These are phyloP conservation scores for Lasioglossum calceatum DNA, from an alignment of 2,888 invertebrate genomes.

Conservation along the genomic window DNA sequence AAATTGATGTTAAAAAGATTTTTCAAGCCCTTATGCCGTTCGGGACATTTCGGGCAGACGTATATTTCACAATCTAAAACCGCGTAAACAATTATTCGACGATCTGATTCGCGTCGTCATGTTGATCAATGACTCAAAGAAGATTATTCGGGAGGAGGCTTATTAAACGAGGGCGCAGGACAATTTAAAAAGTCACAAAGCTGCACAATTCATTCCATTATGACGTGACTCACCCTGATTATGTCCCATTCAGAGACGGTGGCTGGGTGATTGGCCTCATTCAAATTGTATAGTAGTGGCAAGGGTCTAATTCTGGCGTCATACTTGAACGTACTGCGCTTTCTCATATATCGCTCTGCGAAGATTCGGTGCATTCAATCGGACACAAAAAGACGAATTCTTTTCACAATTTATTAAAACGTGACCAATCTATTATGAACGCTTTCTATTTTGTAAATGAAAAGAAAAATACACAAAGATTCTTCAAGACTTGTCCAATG, in stretches of 20 bases:
- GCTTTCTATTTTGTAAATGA: not conserved
- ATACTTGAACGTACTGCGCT: conserved; percentile 75
- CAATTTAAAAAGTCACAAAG: conserved; percentile 58
- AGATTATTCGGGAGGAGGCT: conserved; percentile 30
- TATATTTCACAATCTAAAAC: not conserved
- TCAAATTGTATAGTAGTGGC: conserved; percentile 73
- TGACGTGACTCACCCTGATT: conserved; percentile 73
- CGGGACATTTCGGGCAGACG: not conserved
- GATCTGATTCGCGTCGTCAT: conserved; percentile 15
- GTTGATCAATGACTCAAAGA: conserved; percentile 23
- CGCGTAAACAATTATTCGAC: conserved; percentile 3
- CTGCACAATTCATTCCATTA: conserved; percentile 53
- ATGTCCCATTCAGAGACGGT: conserved; percentile 81
- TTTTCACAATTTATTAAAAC: conserved; percentile 51
- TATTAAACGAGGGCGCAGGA: conserved; percentile 42
- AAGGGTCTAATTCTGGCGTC: conserved; percentile 74
- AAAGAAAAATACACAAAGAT: not conserved
- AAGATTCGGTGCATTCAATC: conserved; percentile 68
- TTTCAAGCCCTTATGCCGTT: not conserved
- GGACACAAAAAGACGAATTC: conserved; percentile 74
- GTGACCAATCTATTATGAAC: not conserved
- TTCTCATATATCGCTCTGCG: conserved; percentile 73
- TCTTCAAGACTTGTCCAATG: not conserved
- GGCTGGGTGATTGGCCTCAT: conserved; percentile 76
- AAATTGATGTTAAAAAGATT: not conserved